A percentile compares a stretch with the other conserved stretches of the same genome.
phyloP scores from a whole-genome alignment of 1,140 invertebrate species.

The Linepithema humile region DNA sequence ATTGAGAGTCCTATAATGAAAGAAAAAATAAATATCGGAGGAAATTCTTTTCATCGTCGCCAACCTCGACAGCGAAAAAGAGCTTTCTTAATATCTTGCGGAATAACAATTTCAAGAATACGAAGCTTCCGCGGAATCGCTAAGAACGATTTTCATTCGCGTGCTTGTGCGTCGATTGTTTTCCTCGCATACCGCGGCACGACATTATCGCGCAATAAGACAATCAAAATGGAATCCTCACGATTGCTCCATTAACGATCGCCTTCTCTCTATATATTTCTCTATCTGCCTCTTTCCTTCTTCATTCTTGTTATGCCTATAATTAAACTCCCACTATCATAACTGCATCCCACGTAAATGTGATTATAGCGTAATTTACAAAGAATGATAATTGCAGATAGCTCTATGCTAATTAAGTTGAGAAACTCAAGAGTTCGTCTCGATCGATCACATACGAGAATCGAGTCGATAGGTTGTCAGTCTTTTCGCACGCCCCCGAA shows the following conservation, averaged over 20 bases:
- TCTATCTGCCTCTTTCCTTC: neutral
- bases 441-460: neutral
- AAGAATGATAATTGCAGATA: neutral
- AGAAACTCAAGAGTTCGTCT: neutral
- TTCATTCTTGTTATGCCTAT: neutral
- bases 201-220: neutral
- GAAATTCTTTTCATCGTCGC: too few species aligned
- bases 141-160: neutral
- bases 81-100: neutral
- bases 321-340: conserved; percentile 17
- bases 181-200: neutral
- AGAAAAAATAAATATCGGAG: too few species aligned
- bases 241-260: neutral
- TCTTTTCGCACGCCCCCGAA: neutral
- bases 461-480: neutral
- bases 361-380: conserved; percentile 1
- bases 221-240: neutral
- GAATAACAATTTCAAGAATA: neutral
- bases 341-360: neutral
- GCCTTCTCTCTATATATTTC: too few species aligned
- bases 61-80: too few species aligned
- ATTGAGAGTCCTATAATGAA: too few species aligned
- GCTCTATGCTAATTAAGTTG: neutral
- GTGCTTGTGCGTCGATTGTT: neutral
- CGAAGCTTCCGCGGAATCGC: neutral